Conservation (phyloP, 2,888 invertebrate species). For the Philhelius pedissequus region DNA sequence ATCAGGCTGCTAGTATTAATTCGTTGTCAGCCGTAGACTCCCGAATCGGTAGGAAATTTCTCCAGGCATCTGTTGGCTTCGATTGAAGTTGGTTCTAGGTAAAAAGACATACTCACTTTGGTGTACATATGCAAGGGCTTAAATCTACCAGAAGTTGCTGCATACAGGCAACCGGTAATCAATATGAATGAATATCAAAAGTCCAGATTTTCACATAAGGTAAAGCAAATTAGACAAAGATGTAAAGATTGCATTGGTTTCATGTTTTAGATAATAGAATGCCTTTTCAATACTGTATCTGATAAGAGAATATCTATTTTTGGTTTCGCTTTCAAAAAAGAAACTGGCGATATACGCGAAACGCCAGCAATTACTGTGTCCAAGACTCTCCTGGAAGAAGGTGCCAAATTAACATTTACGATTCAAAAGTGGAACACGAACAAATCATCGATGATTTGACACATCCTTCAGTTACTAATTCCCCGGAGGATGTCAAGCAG, state of each 20-base stretch:
- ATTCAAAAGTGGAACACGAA: slow-evolving; percentile 94
- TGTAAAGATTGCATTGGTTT: neutral
- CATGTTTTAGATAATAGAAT: slow-evolving; percentile 84
- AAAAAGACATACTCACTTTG: slow-evolving; percentile 98
- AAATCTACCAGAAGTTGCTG: slow-evolving; percentile 96
- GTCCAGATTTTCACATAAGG: slow-evolving; percentile 92
- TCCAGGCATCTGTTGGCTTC: slow-evolving; percentile 97
- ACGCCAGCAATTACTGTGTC: slow-evolving; percentile 97
- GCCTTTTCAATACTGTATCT: slow-evolving; percentile 97
- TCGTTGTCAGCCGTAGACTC: slow-evolving; percentile 97
- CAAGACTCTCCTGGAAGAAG: slow-evolving; percentile 95
- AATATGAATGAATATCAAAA: slow-evolving; percentile 98
- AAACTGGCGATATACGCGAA: slow-evolving; percentile 98
- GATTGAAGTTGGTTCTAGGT: slow-evolving; percentile 99
- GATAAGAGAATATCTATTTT: slow-evolving; percentile 97
- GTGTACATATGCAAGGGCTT: slow-evolving; percentile 98
- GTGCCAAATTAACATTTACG: slow-evolving; percentile 96
- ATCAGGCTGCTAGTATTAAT: slow-evolving; percentile 96
- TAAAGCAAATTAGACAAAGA: slow-evolving; percentile 73
- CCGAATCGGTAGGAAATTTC: slow-evolving; percentile 96
- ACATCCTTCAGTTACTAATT: no score
- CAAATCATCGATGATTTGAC: slow-evolving; percentile 90
- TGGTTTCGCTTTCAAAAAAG: slow-evolving; percentile 99
- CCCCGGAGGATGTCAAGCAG: no score
- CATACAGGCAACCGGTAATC: slow-evolving; percentile 98